Conservation (phyloP, 2,888 invertebrate species). For the Acronicta aceris region DNA sequence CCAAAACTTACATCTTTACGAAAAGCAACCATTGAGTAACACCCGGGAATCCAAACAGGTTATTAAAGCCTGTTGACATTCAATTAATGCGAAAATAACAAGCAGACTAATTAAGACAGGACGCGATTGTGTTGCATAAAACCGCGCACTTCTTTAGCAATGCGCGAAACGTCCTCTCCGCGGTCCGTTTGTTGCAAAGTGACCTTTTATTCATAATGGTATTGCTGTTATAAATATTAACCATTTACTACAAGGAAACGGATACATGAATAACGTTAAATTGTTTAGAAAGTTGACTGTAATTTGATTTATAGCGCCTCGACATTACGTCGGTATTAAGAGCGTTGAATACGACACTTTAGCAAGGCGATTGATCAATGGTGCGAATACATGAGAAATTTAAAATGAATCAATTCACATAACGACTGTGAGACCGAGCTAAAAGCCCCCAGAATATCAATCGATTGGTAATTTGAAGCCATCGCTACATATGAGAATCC, state of each 20-base stretch:
- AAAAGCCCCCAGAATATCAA: not conserved
- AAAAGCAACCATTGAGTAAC: slow-evolving; percentile 29
- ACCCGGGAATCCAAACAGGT: slow-evolving; percentile 24
- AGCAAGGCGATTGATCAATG: not conserved
- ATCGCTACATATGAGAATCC: slow-evolving; percentile 13
- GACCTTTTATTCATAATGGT: slow-evolving; percentile 50
- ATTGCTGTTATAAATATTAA: slow-evolving; percentile 42
- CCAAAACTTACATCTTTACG: slow-evolving; percentile 8
- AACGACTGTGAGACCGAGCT: not conserved
- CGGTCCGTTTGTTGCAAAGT: slow-evolving; percentile 48
- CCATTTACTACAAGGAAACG: slow-evolving; percentile 35
- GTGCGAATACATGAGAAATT: not conserved
- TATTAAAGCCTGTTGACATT: slow-evolving; percentile 45
- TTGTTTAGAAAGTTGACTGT: slow-evolving; percentile 43
- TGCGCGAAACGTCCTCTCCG: slow-evolving; percentile 49
- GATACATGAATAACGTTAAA: slow-evolving; percentile 37
- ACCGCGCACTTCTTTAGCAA: slow-evolving; percentile 42
- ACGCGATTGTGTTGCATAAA: slow-evolving; percentile 46
- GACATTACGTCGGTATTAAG: slow-evolving; percentile 4
- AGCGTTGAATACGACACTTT: slow-evolving; percentile 10
- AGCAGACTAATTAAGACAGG: slow-evolving; percentile 42
- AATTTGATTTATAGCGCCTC: slow-evolving; percentile 13
- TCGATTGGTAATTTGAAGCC: slow-evolving; percentile 12
- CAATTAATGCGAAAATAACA: slow-evolving; percentile 37
- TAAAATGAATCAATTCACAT: slow-evolving; percentile 6